phyloP scores from a whole-genome alignment of 2,113 vertebrate genomes.

The Limanda limanda region DNA sequence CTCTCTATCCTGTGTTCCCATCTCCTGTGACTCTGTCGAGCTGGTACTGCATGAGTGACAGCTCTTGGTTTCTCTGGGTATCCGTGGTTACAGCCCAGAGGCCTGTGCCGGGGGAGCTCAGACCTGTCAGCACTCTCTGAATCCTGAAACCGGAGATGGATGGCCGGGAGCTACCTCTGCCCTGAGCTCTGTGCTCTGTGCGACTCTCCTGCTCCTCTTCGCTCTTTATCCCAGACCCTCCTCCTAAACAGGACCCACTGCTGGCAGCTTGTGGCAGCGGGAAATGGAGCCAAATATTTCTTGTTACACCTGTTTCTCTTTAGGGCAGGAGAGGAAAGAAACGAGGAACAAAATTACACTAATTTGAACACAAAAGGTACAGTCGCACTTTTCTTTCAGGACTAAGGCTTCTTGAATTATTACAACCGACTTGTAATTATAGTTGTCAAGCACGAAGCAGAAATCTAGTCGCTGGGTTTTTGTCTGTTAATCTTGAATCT shows the following conservation, averaged over 20 bases:
- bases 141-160: constrained; percentile 75
- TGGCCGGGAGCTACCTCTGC: constrained; percentile 64
- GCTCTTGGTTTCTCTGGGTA: constrained; percentile 75
- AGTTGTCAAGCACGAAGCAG: not conserved
- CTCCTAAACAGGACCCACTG: constrained; percentile 21
- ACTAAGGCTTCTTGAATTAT: not conserved
- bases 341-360: not conserved
- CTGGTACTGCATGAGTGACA: constrained; percentile 71
- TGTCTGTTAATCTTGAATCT: constrained; percentile 38
- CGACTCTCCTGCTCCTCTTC: constrained; percentile 40
- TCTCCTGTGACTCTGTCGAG: constrained; percentile 68
- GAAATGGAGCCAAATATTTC: constrained; percentile 19
- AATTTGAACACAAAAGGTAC: not conserved
- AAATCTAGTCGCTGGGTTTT: constrained; percentile 25
- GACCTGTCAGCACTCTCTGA: constrained; percentile 75
- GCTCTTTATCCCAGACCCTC: constrained; percentile 37
- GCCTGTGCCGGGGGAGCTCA: constrained; percentile 62
- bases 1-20: constrained; percentile 58
- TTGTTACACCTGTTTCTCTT: constrained; percentile 18
- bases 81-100: constrained; percentile 76
- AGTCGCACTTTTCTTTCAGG: not conserved
- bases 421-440: not conserved
- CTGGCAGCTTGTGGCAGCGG: constrained; percentile 11
- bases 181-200: constrained; percentile 49
- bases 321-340: not conserved